These are phyloP conservation scores for Rana temporaria DNA, from an alignment of 2,113 vertebrate species.

Conservation along the genomic window DNA sequence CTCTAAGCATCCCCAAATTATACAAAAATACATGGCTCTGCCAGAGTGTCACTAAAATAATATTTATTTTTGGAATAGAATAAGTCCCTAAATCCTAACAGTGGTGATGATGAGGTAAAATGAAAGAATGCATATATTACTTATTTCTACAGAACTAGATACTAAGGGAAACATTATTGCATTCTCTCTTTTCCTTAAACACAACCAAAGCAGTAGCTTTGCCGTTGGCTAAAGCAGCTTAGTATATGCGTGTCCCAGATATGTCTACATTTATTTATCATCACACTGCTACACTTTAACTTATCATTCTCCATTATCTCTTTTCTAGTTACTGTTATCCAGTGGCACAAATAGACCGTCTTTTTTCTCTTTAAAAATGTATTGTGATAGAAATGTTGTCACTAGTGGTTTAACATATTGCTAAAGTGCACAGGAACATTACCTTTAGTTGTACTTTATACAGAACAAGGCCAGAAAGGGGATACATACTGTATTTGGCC, in stretches of 20 bases:
- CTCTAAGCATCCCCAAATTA: no score
- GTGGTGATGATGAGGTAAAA: not conserved
- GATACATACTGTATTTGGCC: no score
- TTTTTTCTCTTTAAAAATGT: not conserved
- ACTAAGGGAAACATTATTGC: slow-evolving; percentile 11
- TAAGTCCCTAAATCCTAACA: not conserved
- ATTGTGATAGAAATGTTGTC: not conserved
- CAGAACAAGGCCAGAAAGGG: no score
- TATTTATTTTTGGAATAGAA: no score
- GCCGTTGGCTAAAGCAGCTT: slow-evolving; percentile 48
- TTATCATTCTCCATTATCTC: slow-evolving; percentile 13
- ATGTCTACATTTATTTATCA: slow-evolving; percentile 46
- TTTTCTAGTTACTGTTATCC: slow-evolving; percentile 7
- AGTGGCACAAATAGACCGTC: not conserved
- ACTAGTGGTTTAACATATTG: not conserved
- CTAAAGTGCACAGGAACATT: not conserved
- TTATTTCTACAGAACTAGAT: slow-evolving; percentile 1
- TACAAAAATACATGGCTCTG: no score
- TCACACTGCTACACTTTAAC: slow-evolving; percentile 37
- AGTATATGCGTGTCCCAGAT: slow-evolving; percentile 49
- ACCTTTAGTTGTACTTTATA: not conserved
- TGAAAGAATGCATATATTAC: not conserved
- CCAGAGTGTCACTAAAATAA: no score
- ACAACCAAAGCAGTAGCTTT: slow-evolving; percentile 39
- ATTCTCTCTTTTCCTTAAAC: slow-evolving; percentile 26